phyloP scores from a whole-genome alignment of 2,113 vertebrate genomes.

The Sterrhoptilus dennistouni region DNA sequence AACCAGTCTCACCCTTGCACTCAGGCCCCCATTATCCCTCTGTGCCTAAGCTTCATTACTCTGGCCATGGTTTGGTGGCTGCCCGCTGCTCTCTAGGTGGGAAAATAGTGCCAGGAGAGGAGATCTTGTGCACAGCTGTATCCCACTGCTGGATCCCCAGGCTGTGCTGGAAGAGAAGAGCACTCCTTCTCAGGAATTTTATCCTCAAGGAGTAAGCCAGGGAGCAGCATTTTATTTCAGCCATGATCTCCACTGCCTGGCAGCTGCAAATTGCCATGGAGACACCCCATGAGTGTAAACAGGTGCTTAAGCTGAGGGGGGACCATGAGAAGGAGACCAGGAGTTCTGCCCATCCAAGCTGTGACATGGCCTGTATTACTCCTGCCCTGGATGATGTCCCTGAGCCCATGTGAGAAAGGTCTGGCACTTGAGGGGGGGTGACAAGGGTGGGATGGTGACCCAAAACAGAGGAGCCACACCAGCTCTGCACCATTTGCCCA shows the following conservation, averaged over 20 bases:
- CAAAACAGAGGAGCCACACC: neutral
- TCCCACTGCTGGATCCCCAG: accelerated
- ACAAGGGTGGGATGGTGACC: accelerated
- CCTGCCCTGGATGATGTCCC: neutral
- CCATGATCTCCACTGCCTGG: accelerated
- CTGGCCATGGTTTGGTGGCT: neutral
- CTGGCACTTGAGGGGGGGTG: neutral
- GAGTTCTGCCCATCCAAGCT: accelerated
- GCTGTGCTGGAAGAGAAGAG: neutral
- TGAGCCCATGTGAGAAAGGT: accelerated
- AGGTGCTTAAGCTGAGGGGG: neutral
- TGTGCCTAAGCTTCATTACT: neutral
- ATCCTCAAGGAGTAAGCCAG: neutral
- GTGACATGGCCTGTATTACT: neutral
- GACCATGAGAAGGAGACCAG: accelerated
- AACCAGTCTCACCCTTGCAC: accelerated
- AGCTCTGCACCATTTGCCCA: neutral
- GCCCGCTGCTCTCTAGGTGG: neutral
- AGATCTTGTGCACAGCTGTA: neutral
- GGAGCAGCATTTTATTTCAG: neutral
- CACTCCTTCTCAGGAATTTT: neutral
- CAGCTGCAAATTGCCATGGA: neutral
- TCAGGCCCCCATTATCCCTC: neutral
- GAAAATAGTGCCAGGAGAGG: neutral
- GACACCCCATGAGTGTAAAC: neutral